Percentiles rank a stretch among this genome's conserved stretches.
phyloP scores from a whole-genome alignment of 2,888 invertebrate genomes.

The Cephus spinipes region DNA sequence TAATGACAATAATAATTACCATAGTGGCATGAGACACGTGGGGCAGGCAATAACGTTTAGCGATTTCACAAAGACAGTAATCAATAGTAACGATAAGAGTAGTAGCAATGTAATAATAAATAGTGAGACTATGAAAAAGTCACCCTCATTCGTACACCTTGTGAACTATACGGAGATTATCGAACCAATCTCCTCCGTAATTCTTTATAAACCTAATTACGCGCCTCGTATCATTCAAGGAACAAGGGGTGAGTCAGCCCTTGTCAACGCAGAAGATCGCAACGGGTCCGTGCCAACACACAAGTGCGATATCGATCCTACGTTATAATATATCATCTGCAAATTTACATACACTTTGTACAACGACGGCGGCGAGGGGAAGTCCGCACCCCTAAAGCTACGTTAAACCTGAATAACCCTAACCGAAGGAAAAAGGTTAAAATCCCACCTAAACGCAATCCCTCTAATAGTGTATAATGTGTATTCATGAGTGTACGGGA shows the following conservation, averaged over 20 bases:
- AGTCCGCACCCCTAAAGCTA: not conserved
- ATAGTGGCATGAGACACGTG: not conserved
- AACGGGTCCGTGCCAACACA: not conserved
- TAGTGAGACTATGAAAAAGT: slow-evolving; percentile 34
- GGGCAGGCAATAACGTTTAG: not conserved
- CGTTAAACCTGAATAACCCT: slow-evolving; percentile 28
- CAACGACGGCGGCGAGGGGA: slow-evolving; percentile 8
- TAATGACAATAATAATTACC: not conserved
- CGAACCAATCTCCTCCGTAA: not conserved
- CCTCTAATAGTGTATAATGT: not conserved
- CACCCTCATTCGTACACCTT: not conserved
- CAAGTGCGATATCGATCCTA: not conserved
- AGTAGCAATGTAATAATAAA: slow-evolving; percentile 38
- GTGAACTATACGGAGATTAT: not conserved
- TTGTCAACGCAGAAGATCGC: slow-evolving; percentile 15
- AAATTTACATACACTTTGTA: slow-evolving; percentile 24
- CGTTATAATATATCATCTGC: slow-evolving; percentile 8
- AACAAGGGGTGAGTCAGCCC: not conserved
- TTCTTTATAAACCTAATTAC: not conserved
- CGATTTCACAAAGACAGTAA: not conserved
- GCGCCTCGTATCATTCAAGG: not conserved
- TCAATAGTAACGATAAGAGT: slow-evolving; percentile 27
- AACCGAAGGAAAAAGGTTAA: slow-evolving; percentile 22
- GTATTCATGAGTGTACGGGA: not conserved
- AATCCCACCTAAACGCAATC: slow-evolving; percentile 16